These are phyloP conservation scores for Enteromius afrohamiltoni DNA, from an alignment of 2,797 vertebrate genomes.

Conservation along the genomic window DNA sequence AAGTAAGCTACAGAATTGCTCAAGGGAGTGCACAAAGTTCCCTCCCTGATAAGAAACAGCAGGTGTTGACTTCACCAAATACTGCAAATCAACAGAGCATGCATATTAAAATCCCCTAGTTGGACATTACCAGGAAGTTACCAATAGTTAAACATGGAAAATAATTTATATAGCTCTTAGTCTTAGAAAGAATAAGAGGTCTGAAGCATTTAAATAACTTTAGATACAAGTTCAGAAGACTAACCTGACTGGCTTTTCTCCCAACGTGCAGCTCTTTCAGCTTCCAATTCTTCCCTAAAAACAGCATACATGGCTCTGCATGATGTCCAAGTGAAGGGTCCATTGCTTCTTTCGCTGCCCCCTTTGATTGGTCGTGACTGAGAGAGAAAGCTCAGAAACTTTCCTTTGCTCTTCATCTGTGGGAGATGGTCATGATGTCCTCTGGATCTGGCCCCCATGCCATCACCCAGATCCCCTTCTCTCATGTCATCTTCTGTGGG, in stretches of 20 bases:
- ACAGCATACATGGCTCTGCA: slow-evolving; percentile 56
- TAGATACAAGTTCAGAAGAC: not conserved
- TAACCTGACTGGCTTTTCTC: slow-evolving; percentile 54
- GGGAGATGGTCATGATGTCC: slow-evolving; percentile 62
- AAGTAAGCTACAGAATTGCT: slow-evolving; percentile 22
- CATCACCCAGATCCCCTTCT: slow-evolving; percentile 87
- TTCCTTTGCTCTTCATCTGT: slow-evolving; percentile 45
- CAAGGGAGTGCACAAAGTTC: slow-evolving; percentile 19
- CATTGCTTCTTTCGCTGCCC: slow-evolving; percentile 44
- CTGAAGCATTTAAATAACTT: slow-evolving; percentile 22
- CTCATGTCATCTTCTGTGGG: slow-evolving; percentile 85
- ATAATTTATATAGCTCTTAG: not conserved
- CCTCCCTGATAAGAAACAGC: slow-evolving; percentile 39
- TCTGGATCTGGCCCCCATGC: slow-evolving; percentile 74
- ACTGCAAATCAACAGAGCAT: slow-evolving; percentile 56
- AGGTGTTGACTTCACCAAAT: slow-evolving; percentile 42
- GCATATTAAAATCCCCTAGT: slow-evolving; percentile 7
- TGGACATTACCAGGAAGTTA: slow-evolving; percentile 23
- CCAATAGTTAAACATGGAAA: not conserved
- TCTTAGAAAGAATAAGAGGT: not conserved
- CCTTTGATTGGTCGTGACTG: not conserved
- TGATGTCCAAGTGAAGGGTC: slow-evolving; percentile 62
- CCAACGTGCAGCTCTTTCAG: slow-evolving; percentile 47
- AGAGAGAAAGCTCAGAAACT: slow-evolving; percentile 42
- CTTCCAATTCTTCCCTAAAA: slow-evolving; percentile 56